Evolutionary conservation across 2,888 invertebrate species (phyloP).

Genomic region (Dryomyza anilis): DNA sequence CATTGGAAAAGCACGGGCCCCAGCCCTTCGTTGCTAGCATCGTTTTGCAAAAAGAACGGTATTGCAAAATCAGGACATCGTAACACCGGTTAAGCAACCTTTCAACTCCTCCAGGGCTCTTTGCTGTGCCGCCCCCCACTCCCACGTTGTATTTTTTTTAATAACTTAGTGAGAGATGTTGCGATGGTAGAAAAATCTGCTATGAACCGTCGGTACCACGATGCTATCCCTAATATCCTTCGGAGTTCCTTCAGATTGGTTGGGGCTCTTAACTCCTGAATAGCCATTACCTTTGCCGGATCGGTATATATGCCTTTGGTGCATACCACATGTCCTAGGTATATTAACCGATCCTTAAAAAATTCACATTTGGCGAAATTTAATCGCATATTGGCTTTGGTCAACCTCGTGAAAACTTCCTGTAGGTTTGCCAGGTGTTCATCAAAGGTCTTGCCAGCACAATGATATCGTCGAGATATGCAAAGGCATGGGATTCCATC

Average conservation of each 20-base stretch:
- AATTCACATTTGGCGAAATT: background rate
- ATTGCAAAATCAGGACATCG: background rate
- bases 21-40: background rate
- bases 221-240: background rate
- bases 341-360: background rate
- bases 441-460: background rate
- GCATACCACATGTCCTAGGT: background rate
- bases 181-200: background rate
- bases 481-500: no score
- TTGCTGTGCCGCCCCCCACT: background rate
- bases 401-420: background rate
- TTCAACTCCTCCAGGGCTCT: background rate
- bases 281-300: background rate
- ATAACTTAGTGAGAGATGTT: background rate
- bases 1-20: no score
- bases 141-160: background rate
- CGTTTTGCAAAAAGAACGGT: background rate
- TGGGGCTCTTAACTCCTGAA: background rate
- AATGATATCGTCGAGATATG: no score
- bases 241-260: background rate
- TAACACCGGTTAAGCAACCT: background rate
- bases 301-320: background rate
- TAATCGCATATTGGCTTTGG: background rate
- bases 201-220: background rate
- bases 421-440: background rate